phyloP scores from a whole-genome alignment of 2,888 invertebrate genomes.

The Phengaris alcon region DNA sequence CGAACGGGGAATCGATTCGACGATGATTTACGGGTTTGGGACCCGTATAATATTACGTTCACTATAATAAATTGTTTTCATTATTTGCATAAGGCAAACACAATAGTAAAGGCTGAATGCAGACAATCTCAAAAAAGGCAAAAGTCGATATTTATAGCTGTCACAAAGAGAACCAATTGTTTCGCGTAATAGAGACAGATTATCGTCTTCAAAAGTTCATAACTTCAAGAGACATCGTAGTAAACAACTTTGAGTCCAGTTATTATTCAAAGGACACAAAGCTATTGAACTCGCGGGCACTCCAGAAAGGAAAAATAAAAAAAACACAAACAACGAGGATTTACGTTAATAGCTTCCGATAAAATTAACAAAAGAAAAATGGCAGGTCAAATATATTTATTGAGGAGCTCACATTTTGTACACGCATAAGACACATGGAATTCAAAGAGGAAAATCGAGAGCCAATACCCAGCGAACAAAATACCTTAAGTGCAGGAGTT shows the following conservation, averaged over 20 bases:
- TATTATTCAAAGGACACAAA: conserved; percentile 2
- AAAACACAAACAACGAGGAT: not conserved
- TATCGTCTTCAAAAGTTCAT: conserved; percentile 11
- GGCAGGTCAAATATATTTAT: not conserved
- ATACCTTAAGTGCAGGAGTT: conserved; percentile 21
- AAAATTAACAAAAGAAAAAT: conserved; percentile 3
- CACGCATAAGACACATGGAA: not conserved
- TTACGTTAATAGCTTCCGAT: conserved; percentile 7
- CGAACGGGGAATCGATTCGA: conserved; percentile 2
- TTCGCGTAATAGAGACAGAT: not conserved
- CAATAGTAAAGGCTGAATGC: not conserved
- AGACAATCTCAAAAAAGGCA: no score
- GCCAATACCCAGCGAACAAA: not conserved
- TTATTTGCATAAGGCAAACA: not conserved
- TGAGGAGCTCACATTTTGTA: conserved; percentile 2
- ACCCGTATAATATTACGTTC: not conserved
- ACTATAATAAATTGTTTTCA: not conserved
- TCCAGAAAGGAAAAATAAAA: conserved; percentile 5
- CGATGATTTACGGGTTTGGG: not conserved
- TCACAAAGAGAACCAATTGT: conserved; percentile 10
- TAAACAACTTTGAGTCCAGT: conserved; percentile 9
- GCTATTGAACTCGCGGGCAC: conserved; percentile 3
- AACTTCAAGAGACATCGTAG: not conserved
- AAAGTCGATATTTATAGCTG: not conserved
- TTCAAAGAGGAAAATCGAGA: conserved; percentile 7